Evolutionary conservation across 1,140 invertebrate genomes (phyloP), one percentile per base, ranked within the genome.

Genomic region (Lasioglossum baleicum): DNA sequence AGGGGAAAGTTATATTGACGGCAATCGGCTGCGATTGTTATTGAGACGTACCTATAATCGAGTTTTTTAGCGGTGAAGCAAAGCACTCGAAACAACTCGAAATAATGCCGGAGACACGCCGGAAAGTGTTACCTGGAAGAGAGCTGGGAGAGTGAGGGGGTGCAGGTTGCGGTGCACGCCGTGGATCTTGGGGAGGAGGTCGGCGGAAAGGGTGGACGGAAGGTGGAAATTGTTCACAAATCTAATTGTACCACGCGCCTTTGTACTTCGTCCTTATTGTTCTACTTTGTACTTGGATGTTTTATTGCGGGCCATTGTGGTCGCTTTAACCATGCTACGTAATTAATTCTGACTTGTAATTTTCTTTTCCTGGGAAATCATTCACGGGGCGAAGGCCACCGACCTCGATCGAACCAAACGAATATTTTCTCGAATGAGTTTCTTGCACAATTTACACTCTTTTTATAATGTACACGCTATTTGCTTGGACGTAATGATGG

Each of bases 241-340:
- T 80, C 72, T 76, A 80, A 80, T 80, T 76, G 75, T 70, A 77
- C 67, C 66, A 77, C 78, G 70, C 72, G 78, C 78, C 80, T 71
- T 77, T 81, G 80, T 77, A 75, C 72, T 68, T 80, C 51, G 80
- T 77, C 67, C 75, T 77, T 81, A 81, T 81, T 81, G 80, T 81
- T 77, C 80, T 75, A 81, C 74, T 81, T 81, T 81, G 72, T 81
- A 81, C 75, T 31, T 64, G 78, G 72, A 75, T 74, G 72, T 80
- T 75, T 80, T 80, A 80, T 80, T 75, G 72, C 78, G 78, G 61
- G 51, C 72, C 78, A 80, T 80, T 80, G 78, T 78, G 76, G 63
- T 72, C 78, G 63, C 64, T 72, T 75, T 80, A 66, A 68, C 70
- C 72, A 72, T 80, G 64, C 70, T 67, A 75, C 78, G 78, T 80